phyloP scores from a whole-genome alignment of 2,113 vertebrate species.

The Ammodytes marinus region DNA sequence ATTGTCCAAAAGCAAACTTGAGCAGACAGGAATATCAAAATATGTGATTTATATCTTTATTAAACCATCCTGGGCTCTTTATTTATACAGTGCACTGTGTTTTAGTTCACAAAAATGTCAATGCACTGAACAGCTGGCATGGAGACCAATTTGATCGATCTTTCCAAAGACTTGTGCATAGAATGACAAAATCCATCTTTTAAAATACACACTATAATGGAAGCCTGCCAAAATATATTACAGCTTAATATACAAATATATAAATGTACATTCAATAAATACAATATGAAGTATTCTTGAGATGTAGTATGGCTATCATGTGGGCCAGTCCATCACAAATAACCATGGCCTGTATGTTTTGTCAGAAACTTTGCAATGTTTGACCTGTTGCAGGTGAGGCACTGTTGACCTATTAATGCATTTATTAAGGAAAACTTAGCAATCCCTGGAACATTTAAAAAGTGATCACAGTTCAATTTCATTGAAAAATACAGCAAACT shows the following conservation, averaged over 20 bases:
- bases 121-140: constrained; percentile 49
- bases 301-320: constrained; percentile 66
- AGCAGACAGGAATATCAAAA: constrained; percentile 40
- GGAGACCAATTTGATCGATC: constrained; percentile 51
- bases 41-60: constrained; percentile 74
- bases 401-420: constrained; percentile 31
- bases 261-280: constrained; percentile 88
- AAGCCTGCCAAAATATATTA: constrained; percentile 82
- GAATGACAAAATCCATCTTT: constrained; percentile 63
- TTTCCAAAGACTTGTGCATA: constrained; percentile 45
- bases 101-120: constrained; percentile 54
- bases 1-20: constrained; percentile 40
- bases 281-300: constrained; percentile 72
- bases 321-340: constrained; percentile 51
- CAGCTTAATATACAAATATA: constrained; percentile 87
- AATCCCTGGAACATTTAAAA: constrained; percentile 22
- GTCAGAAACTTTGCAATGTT: constrained; percentile 35
- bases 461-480: constrained; percentile 21
- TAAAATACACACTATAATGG: constrained; percentile 64
- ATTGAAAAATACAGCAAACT: neutral
- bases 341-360: constrained; percentile 47
- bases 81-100: constrained; percentile 70
- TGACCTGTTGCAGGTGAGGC: constrained; percentile 40
- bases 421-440: constrained; percentile 8
- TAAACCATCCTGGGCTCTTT: constrained; percentile 62